phyloP scores from a whole-genome alignment of 2,113 vertebrate species.

The Lota lota region DNA sequence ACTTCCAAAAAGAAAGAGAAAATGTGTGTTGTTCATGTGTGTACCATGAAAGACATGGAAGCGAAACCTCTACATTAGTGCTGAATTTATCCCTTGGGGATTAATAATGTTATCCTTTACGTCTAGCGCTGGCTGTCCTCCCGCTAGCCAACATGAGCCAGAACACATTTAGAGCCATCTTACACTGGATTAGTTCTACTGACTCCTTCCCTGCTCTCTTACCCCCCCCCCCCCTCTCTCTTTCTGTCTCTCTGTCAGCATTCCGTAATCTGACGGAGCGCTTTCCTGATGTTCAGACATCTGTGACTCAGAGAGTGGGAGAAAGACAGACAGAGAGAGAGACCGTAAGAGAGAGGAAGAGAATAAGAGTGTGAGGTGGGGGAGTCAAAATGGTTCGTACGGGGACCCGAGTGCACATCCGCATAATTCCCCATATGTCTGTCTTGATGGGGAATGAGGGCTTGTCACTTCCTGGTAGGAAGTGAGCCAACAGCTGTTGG shows the following conservation, averaged over 20 bases:
- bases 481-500: conserved; percentile 53
- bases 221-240: conserved; percentile 14
- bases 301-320: conserved; percentile 31
- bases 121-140: neutral
- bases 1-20: too few relatives aligned
- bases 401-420: conserved; percentile 38
- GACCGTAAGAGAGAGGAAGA: conserved; percentile 11
- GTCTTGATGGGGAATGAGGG: conserved; percentile 50
- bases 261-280: conserved; percentile 49
- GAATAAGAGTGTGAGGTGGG: neutral
- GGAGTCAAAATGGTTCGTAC: neutral
- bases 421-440: conserved; percentile 52
- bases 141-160: neutral
- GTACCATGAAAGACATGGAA: too few relatives aligned
- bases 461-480: conserved; percentile 42
- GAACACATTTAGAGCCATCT: neutral
- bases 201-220: conserved; percentile 37
- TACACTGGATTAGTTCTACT: neutral
- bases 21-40: too few relatives aligned
- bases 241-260: conserved; percentile 13
- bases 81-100: too few relatives aligned
- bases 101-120: neutral
- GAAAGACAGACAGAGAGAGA: neutral
- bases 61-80: too few relatives aligned
- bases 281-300: conserved; percentile 66